Evolutionary conservation across 2,888 invertebrate genomes (phyloP).

Genomic region (Ditylenchus weischeri): DNA sequence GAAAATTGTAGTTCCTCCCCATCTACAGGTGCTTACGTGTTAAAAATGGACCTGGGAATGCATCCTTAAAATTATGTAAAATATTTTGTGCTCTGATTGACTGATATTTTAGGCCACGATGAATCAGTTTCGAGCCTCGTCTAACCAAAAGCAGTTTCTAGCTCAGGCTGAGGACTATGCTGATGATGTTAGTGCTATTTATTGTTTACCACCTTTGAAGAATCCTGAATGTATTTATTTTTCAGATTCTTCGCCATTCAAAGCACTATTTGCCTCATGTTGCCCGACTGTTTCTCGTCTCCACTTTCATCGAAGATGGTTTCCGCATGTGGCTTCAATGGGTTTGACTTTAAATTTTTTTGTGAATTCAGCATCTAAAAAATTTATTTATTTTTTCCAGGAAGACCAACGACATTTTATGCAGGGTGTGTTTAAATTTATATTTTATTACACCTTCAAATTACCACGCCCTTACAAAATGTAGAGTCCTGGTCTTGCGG

Average conservation of each 20-base stretch:
- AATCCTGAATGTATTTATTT: not conserved
- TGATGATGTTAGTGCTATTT: conserved; percentile 48
- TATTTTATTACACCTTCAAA: too few species aligned
- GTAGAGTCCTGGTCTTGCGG: conserved; percentile 78
- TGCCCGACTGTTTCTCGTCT: conserved; percentile 90
- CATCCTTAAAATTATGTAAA: too few species aligned
- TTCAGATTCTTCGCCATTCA: conserved; percentile 57
- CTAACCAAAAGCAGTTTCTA: conserved; percentile 40
- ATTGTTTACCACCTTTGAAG: not conserved
- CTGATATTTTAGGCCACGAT: conserved; percentile 11
- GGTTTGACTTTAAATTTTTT: conserved; percentile 43
- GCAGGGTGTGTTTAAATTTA: too few species aligned
- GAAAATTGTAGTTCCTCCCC: too few species aligned
- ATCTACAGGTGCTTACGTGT: too few species aligned
- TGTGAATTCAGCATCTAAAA: conserved; percentile 37
- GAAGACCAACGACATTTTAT: conserved; percentile 54
- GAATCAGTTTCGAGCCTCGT: conserved; percentile 29
- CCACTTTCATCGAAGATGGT: conserved; percentile 98
- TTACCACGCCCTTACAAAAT: too few species aligned
- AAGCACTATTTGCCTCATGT: conserved; percentile 80
- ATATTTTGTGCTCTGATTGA: too few species aligned
- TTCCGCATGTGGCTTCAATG: conserved; percentile 90
- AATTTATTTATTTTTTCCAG: not conserved
- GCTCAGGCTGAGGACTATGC: conserved; percentile 52
- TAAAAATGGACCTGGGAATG: too few species aligned